Conservation (phyloP, 2,888 invertebrate species). For the Cistogaster globosa region DNA sequence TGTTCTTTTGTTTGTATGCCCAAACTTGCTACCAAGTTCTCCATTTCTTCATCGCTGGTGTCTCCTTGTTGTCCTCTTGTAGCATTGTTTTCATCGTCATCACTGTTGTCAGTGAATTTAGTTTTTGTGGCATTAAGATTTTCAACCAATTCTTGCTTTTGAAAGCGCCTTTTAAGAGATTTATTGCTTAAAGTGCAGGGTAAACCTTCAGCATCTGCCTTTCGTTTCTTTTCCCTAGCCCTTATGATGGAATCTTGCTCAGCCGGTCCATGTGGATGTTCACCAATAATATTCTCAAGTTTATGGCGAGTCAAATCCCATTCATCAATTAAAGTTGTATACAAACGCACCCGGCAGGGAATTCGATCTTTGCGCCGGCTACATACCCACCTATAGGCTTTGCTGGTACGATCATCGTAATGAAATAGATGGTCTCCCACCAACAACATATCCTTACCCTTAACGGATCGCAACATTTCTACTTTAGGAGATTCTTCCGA, state of each 20-base stretch:
- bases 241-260: conserved; percentile 77
- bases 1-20: conserved; percentile 26
- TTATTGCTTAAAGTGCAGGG: conserved; percentile 72
- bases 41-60: conserved; percentile 44
- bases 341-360: conserved; percentile 78
- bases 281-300: conserved; percentile 75
- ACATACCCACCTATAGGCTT: conserved; percentile 79
- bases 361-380: conserved; percentile 78
- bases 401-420: conserved; percentile 78
- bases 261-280: conserved; percentile 78
- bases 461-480: conserved; percentile 78
- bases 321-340: conserved; percentile 75
- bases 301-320: conserved; percentile 75
- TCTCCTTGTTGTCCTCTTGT: conserved; percentile 10
- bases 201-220: conserved; percentile 74
- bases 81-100: conserved; percentile 48
- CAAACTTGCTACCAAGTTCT: conserved; percentile 51
- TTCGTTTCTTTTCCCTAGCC: conserved; percentile 78
- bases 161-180: conserved; percentile 61
- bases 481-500: conserved; percentile 72
- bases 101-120: conserved; percentile 38
- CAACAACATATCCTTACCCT: conserved; percentile 80
- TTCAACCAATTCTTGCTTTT: conserved; percentile 42
- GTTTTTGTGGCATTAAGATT: conserved; percentile 7
- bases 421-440: conserved; percentile 79